phyloP scores from a whole-genome alignment of 2,797 vertebrate genomes.

The Smutsia temminckii region DNA sequence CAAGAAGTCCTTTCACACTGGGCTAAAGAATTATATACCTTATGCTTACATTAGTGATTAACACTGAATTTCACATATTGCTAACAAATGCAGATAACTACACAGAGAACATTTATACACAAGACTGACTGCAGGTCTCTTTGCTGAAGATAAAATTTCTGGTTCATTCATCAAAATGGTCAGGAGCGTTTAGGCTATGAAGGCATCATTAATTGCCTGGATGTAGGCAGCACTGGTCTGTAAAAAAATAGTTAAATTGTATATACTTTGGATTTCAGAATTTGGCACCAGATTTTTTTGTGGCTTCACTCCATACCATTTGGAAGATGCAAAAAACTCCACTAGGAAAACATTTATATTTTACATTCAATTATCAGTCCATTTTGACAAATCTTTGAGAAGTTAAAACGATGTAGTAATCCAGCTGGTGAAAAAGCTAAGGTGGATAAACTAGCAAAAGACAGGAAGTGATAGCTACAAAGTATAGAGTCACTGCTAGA shows the following conservation, averaged over 20 bases:
- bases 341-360: background rate
- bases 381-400: constrained; percentile 29
- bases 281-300: background rate
- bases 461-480: background rate
- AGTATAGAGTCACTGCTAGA: background rate
- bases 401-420: background rate
- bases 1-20: background rate
- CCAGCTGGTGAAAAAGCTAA: background rate
- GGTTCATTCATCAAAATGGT: background rate
- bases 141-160: background rate
- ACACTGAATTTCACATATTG: background rate
- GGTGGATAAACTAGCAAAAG: background rate
- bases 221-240: background rate
- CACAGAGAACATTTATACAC: background rate
- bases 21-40: background rate
- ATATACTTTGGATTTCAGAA: background rate
- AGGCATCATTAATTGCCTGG: background rate
- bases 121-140: background rate
- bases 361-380: background rate
- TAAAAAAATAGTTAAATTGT: background rate
- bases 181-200: background rate
- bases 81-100: background rate
- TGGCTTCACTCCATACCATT: background rate
- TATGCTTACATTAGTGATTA: constrained; percentile 24
- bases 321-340: background rate